phyloP scores from a whole-genome alignment of 2,797 vertebrate genomes.

The Myiotriccus ornatus region DNA sequence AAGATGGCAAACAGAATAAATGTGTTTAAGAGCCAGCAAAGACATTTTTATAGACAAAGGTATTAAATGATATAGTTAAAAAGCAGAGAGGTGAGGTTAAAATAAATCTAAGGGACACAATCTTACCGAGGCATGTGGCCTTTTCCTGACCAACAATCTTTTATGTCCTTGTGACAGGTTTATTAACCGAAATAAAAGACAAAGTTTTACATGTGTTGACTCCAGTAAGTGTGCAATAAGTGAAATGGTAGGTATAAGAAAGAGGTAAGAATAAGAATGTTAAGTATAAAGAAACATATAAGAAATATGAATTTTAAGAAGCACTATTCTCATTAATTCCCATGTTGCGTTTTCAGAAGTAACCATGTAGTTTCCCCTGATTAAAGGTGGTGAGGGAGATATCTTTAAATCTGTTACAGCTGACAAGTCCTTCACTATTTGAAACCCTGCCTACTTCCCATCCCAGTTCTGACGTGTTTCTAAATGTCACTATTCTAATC shows the following conservation, averaged over 20 bases:
- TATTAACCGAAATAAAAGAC: conserved; percentile 58
- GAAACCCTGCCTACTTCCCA: neutral
- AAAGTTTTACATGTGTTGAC: neutral
- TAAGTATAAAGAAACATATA: neutral
- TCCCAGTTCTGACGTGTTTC: neutral
- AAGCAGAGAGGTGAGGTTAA: conserved; percentile 51
- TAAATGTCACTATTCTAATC: neutral
- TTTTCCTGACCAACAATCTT: conserved; percentile 50
- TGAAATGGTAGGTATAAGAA: neutral
- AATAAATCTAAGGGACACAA: conserved; percentile 53
- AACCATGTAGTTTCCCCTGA: neutral
- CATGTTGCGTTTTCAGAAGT: neutral
- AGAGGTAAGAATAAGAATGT: neutral
- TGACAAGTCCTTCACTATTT: neutral
- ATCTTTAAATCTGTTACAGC: neutral
- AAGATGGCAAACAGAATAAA: conserved; percentile 59
- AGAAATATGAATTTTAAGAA: neutral
- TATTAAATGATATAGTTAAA: conserved; percentile 52
- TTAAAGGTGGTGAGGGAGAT: neutral
- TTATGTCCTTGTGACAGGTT: conserved; percentile 35
- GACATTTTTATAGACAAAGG: conserved; percentile 59
- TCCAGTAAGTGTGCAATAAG: neutral
- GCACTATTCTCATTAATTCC: neutral
- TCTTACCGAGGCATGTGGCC: neutral
- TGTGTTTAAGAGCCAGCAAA: conserved; percentile 13